Conservation (phyloP, 2,113 vertebrate genomes). For the Pollimyrus isidori region DNA sequence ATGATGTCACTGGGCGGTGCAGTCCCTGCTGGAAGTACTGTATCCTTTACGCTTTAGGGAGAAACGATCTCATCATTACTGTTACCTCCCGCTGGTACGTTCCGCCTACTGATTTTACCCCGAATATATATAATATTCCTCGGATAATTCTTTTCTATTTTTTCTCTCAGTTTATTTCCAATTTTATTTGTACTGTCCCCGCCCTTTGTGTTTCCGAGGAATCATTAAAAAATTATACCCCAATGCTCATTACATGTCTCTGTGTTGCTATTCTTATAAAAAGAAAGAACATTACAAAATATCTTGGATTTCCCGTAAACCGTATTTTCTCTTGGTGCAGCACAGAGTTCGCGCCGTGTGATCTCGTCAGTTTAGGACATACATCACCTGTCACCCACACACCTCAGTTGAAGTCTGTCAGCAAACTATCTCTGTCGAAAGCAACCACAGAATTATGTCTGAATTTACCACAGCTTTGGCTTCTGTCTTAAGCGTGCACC, state of each 20-base stretch:
- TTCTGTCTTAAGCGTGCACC: too few species aligned
- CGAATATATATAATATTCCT: not conserved
- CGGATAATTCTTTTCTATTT: not conserved
- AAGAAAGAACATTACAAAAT: not conserved
- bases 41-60: constrained; percentile 25
- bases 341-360: not conserved
- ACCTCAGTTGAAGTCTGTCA: not conserved
- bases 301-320: not conserved
- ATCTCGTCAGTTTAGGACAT: not conserved
- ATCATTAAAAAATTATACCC: not conserved
- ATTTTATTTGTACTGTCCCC: not conserved
- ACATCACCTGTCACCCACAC: not conserved
- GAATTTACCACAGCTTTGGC: not conserved
- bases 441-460: not conserved
- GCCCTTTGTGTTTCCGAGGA: not conserved
- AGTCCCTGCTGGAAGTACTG: constrained; percentile 17
- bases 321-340: not conserved
- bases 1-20: constrained; percentile 15
- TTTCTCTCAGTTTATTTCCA: not conserved
- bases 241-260: not conserved
- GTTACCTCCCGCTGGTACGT: constrained; percentile 23
- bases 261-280: not conserved
- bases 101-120: constrained; percentile 27
- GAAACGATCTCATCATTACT: constrained; percentile 28
- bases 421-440: not conserved